These are phyloP conservation scores for Harmothoe impar DNA, from an alignment of 2,888 invertebrate genomes.

Conservation along the genomic window DNA sequence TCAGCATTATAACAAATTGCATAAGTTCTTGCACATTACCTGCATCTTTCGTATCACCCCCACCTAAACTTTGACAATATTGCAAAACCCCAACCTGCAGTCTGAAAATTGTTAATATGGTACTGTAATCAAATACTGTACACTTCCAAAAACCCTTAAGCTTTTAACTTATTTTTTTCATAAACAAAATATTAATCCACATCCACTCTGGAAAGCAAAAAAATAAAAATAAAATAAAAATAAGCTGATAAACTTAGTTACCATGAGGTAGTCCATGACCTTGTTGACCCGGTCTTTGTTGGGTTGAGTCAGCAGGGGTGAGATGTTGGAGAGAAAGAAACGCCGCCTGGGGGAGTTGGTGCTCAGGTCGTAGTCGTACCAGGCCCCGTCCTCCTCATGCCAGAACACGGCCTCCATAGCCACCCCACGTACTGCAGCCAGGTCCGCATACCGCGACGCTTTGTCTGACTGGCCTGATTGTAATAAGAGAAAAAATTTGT, in stretches of 20 bases:
- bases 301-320: conserved; percentile 75
- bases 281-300: neutral
- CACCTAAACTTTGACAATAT: too few species aligned
- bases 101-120: too few species aligned
- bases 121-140: too few species aligned
- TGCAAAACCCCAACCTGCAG: too few species aligned
- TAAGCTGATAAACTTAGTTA: neutral
- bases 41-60: too few species aligned
- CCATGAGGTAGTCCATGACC: conserved; percentile 38
- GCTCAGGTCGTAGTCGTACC: conserved; percentile 90
- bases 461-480: conserved; percentile 51
- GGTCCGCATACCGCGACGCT: neutral
- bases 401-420: conserved; percentile 87
- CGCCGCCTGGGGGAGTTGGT: conserved; percentile 82
- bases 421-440: neutral
- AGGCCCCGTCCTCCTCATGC: conserved; percentile 89
- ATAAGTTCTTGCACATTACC: too few species aligned
- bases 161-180: too few species aligned
- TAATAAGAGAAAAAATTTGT: neutral
- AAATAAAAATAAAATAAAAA: too few species aligned
- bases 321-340: conserved; percentile 82
- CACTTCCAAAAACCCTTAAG: too few species aligned
- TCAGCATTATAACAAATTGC: too few species aligned
- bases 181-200: too few species aligned
- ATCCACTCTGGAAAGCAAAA: too few species aligned